These are phyloP conservation scores for Epinephelus coioides DNA, from an alignment of 2,797 vertebrate species.

Conservation along the genomic window DNA sequence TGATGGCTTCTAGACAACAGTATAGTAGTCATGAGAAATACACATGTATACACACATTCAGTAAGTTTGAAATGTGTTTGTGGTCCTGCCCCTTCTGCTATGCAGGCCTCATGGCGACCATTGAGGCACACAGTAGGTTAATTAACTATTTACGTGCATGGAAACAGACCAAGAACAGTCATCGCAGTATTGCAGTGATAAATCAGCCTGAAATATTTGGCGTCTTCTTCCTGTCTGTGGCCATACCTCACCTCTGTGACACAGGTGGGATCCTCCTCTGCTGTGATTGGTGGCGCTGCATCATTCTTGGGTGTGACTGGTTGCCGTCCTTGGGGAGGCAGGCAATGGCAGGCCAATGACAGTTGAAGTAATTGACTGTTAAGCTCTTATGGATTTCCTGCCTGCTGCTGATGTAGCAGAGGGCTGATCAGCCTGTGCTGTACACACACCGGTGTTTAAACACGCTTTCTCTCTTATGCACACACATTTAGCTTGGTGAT, in stretches of 20 bases:
- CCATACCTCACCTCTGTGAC: slow-evolving; percentile 32
- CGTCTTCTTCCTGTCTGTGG: slow-evolving; percentile 4
- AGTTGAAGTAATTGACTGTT: slow-evolving; percentile 79
- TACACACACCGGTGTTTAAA: slow-evolving; percentile 43
- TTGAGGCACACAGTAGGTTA: background rate
- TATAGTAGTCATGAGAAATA: no score
- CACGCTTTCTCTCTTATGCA: background rate
- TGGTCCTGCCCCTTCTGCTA: no score
- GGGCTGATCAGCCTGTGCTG: slow-evolving; percentile 54
- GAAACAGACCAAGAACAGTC: slow-evolving; percentile 5
- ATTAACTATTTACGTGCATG: slow-evolving; percentile 15
- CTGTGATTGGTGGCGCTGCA: slow-evolving; percentile 55
- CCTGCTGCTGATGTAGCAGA: slow-evolving; percentile 66
- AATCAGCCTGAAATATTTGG: slow-evolving; percentile 9
- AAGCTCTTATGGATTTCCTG: slow-evolving; percentile 76
- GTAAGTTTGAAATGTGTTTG: no score
- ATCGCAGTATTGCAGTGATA: slow-evolving; percentile 6
- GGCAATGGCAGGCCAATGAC: slow-evolving; percentile 61
- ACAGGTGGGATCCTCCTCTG: slow-evolving; percentile 55
- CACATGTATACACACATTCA: no score
- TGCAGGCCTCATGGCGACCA: no score
- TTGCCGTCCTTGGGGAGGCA: slow-evolving; percentile 72
- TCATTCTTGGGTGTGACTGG: slow-evolving; percentile 65
- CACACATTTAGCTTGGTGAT: slow-evolving; percentile 32
- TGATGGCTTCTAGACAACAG: no score